Conservation (phyloP, 2,797 vertebrate genomes). For the Cynopterus sphinx region DNA sequence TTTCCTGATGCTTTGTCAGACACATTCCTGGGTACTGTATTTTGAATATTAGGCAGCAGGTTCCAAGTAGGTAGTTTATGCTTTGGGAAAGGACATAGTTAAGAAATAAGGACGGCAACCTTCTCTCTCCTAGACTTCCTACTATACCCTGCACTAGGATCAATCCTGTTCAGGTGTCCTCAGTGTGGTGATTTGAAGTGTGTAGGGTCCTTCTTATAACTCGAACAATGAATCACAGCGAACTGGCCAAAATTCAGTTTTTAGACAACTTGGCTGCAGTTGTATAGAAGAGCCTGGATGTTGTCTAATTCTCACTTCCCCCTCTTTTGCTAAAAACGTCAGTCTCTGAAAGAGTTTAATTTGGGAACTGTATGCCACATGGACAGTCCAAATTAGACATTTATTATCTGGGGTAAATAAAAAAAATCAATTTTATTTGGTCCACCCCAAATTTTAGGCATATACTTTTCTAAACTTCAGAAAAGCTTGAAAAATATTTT, state of each 20-base stretch:
- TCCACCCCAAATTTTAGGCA: conserved; percentile 4
- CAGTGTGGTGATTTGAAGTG: neutral
- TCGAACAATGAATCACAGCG: neutral
- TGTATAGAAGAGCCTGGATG: conserved; percentile 53
- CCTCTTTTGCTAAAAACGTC: conserved; percentile 73
- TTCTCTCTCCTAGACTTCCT: neutral
- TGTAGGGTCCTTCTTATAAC: neutral
- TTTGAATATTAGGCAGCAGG: neutral
- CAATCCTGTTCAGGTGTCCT: neutral
- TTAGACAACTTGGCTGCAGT: conserved; percentile 58
- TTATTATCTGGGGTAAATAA: conserved; percentile 76
- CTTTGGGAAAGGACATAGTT: neutral
- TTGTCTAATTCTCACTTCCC: conserved; percentile 75
- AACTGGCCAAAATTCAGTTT: conserved; percentile 39
- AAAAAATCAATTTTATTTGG: conserved; percentile 49
- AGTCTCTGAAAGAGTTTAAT: conserved; percentile 73
- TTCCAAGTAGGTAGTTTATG: neutral
- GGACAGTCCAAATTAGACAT: conserved; percentile 74
- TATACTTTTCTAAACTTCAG: conserved; percentile 42
- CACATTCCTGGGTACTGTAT: neutral
- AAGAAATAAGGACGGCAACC: neutral
- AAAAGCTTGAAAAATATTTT: conserved; percentile 44
- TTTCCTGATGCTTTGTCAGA: neutral
- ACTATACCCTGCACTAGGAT: neutral
- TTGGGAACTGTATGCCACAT: conserved; percentile 73